These are phyloP conservation scores for Drosophila atripex DNA, from an alignment of 2,888 invertebrate species.

Conservation along the genomic window DNA sequence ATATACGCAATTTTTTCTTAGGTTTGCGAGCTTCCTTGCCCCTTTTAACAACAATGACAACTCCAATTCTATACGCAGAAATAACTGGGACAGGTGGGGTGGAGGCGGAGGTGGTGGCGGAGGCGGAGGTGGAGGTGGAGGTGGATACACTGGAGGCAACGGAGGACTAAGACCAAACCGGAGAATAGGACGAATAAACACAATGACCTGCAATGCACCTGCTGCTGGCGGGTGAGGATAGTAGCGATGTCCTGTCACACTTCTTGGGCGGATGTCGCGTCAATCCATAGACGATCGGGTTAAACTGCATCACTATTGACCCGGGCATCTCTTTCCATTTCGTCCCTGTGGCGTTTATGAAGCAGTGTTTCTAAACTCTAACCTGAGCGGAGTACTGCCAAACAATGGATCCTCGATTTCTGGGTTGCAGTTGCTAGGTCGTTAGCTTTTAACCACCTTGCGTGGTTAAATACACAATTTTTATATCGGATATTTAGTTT, in stretches of 20 bases:
- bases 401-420: constrained; percentile 13
- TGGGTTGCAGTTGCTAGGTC: constrained; percentile 13
- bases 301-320: background rate
- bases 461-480: constrained; percentile 1
- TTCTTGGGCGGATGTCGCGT: constrained; percentile 15
- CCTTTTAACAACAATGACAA: constrained; percentile 62
- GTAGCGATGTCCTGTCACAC: constrained; percentile 35
- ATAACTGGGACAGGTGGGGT: constrained; percentile 56
- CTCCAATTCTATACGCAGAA: constrained; percentile 43
- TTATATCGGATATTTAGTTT: constrained; percentile 8
- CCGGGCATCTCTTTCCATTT: constrained; percentile 12
- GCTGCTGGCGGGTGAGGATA: constrained; percentile 64
- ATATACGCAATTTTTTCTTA: constrained; percentile 16
- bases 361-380: constrained; percentile 55
- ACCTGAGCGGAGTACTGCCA: constrained; percentile 50
- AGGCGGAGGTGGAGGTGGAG: constrained; percentile 57
- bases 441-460: constrained; percentile 3
- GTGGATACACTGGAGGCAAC: constrained; percentile 51
- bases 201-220: constrained; percentile 43
- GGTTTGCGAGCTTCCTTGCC: constrained; percentile 70
- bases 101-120: constrained; percentile 61
- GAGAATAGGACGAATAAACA: constrained; percentile 64
- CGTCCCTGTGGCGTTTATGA: constrained; percentile 50
- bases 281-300: background rate
- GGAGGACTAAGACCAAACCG: constrained; percentile 71